These are phyloP conservation scores for Prunella himalayana DNA, from an alignment of 2,113 vertebrate species.

Conservation along the genomic window DNA sequence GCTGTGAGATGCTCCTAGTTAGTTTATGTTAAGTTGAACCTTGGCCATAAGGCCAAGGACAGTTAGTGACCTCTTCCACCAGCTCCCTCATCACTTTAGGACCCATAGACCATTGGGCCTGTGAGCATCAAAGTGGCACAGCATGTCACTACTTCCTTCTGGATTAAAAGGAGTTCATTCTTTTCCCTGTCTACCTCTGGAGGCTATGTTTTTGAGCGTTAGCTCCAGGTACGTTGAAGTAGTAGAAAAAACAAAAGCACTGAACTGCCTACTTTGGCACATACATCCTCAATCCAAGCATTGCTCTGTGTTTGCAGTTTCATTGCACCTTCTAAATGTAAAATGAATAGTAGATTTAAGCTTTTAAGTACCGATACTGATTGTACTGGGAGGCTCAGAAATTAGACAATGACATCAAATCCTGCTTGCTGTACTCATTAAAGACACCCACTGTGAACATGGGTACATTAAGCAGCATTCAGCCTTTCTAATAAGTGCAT, in stretches of 20 bases:
- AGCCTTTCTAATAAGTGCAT: neutral
- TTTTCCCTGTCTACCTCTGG: neutral
- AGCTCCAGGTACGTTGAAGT: neutral
- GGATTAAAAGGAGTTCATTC: neutral
- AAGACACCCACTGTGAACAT: neutral
- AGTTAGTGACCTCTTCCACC: neutral
- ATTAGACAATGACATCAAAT: neutral
- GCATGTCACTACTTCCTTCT: neutral
- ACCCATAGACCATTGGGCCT: neutral
- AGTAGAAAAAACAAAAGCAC: neutral
- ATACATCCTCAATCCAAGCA: neutral
- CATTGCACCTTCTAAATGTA: neutral
- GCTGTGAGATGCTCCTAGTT: neutral
- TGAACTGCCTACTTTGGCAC: neutral
- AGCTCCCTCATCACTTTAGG: neutral
- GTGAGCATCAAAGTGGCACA: neutral
- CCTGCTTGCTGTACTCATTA: neutral
- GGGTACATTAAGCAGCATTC: neutral
- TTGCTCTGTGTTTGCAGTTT: neutral
- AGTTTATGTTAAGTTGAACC: neutral
- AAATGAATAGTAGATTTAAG: neutral
- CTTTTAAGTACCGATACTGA: neutral
- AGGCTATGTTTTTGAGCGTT: neutral
- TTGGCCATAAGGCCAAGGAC: too few relatives aligned
- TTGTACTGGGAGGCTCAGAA: neutral